phyloP scores from a whole-genome alignment of 2,888 invertebrate species.

The Stratiomys singularior region DNA sequence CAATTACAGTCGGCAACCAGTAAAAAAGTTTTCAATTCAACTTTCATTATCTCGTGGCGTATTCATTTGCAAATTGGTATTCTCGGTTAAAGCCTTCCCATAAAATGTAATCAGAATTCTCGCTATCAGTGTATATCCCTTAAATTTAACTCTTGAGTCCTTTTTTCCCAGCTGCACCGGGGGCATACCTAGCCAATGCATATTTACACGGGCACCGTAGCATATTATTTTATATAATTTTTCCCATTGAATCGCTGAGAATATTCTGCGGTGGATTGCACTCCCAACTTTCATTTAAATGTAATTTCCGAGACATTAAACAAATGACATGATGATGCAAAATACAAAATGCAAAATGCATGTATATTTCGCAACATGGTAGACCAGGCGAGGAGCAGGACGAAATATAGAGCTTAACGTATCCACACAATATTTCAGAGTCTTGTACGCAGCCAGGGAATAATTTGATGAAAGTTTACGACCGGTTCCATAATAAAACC shows the following conservation, averaged over 20 bases:
- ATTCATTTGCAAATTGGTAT: too few relatives aligned
- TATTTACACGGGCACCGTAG: not conserved
- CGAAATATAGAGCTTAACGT: not conserved
- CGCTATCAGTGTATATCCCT: too few relatives aligned
- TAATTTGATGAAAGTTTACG: not conserved
- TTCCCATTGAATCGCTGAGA: not conserved
- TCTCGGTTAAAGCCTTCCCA: too few relatives aligned
- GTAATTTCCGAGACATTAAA: constrained; percentile 26
- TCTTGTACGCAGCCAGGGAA: not conserved
- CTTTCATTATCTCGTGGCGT: too few relatives aligned
- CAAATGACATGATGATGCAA: constrained; percentile 10
- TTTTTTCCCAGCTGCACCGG: too few relatives aligned
- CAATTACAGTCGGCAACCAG: too few relatives aligned
- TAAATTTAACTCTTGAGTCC: too few relatives aligned
- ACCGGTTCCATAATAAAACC: not conserved
- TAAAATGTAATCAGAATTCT: too few relatives aligned
- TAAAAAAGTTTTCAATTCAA: too few relatives aligned
- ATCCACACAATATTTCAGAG: not conserved
- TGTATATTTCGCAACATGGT: not conserved
- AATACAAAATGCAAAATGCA: not conserved
- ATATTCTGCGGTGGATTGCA: not conserved
- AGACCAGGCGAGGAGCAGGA: too few relatives aligned
- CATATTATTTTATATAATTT: not conserved
- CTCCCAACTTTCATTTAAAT: constrained; percentile 15
- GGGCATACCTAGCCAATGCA: not conserved